Conservation (phyloP, 92 coral and sea anemone genomes). For the Blastomussa wellsi region DNA sequence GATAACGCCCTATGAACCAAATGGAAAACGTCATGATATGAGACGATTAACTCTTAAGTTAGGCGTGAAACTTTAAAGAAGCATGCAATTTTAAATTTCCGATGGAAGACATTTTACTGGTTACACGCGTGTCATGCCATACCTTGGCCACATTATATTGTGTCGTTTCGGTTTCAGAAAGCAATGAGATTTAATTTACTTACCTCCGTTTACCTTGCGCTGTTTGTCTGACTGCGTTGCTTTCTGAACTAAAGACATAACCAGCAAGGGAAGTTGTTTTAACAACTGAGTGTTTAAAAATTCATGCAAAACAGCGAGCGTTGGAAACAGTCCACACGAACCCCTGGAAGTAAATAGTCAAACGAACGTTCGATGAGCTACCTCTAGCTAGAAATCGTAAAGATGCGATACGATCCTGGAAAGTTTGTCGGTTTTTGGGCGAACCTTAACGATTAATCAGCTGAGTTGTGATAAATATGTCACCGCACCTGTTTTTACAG, state of each 20-base stretch:
- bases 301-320: constrained; percentile 29
- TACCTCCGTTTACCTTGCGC: constrained; percentile 23
- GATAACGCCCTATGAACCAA: not conserved
- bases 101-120: not conserved
- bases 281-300: constrained; percentile 47
- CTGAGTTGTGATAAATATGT: constrained; percentile 20
- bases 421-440: not conserved
- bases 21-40: not conserved
- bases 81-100: not conserved
- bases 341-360: not conserved
- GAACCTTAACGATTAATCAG: not conserved
- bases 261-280: constrained; percentile 28
- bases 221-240: constrained; percentile 14
- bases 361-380: not conserved
- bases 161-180: not conserved
- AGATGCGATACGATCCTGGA: not conserved
- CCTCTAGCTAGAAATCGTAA: not conserved
- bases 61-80: not conserved
- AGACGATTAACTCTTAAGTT: not conserved
- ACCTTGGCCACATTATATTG: not conserved
- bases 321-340: constrained; percentile 45
- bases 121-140: not conserved
- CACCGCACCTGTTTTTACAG: constrained; percentile 2
- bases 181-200: not conserved
- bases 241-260: constrained; percentile 41